Percentiles rank a stretch among this genome's conserved stretches.
These are phyloP conservation scores for Cataglyphis cursor DNA, from an alignment of 2,888 invertebrate genomes.

Conservation along the genomic window DNA sequence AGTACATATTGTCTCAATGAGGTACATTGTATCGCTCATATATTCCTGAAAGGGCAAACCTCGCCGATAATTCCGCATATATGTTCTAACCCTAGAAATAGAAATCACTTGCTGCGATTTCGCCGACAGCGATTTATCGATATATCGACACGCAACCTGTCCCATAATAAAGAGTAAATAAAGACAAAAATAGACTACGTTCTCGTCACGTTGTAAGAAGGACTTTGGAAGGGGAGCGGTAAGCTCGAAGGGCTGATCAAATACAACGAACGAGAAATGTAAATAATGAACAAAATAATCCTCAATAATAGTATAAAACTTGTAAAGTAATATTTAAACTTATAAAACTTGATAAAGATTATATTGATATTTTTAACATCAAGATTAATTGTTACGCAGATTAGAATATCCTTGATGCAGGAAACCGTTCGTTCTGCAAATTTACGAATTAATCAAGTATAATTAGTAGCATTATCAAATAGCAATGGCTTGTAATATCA, in stretches of 20 bases:
- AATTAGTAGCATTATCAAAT: background rate
- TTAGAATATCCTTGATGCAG: too few species aligned
- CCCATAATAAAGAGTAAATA: constrained; percentile 65
- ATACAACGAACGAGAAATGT: constrained; percentile 38
- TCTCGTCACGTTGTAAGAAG: constrained; percentile 17
- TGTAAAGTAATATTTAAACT: too few species aligned
- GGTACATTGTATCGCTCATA: constrained; percentile 4
- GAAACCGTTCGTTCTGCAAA: background rate
- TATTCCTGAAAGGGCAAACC: constrained; percentile 44
- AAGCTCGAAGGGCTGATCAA: constrained; percentile 44
- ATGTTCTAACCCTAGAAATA: constrained; percentile 57
- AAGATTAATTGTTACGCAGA: too few species aligned
- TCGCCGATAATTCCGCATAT: constrained; percentile 32
- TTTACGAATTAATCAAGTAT: background rate
- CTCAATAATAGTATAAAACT: constrained; percentile 4
- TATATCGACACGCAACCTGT: constrained; percentile 53
- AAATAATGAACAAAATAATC: constrained; percentile 28
- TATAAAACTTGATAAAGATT: background rate
- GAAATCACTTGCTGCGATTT: constrained; percentile 48
- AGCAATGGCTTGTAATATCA: background rate
- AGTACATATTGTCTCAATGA: background rate
- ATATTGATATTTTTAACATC: background rate
- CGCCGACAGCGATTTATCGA: constrained; percentile 61
- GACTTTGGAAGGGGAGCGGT: constrained; percentile 16
- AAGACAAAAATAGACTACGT: constrained; percentile 47